phyloP scores from a whole-genome alignment of 2,888 invertebrate genomes.

The Apamea anceps region DNA sequence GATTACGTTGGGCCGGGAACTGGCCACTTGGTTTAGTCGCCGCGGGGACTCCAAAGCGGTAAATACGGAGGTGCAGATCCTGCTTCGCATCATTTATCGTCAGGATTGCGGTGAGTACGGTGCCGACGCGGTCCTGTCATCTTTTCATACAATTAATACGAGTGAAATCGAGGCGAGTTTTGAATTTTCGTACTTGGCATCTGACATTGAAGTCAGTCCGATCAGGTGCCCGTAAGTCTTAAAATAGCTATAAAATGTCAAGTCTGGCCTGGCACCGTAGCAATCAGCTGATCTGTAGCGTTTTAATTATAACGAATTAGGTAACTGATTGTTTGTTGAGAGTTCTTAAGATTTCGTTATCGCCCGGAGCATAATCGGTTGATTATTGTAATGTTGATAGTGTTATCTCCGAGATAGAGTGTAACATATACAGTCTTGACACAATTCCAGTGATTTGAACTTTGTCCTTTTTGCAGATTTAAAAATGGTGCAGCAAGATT shows the following conservation, averaged over 20 bases:
- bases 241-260: constrained; percentile 89
- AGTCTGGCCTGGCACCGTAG: constrained; percentile 87
- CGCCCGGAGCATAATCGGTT: constrained; percentile 74
- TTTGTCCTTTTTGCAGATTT: constrained; percentile 84
- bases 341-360: constrained; percentile 75
- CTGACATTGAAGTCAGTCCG: constrained; percentile 88
- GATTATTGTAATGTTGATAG: constrained; percentile 78
- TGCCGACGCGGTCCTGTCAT: constrained; percentile 59
- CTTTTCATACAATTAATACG: constrained; percentile 63
- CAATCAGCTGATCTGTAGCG: constrained; percentile 88
- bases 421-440: constrained; percentile 74
- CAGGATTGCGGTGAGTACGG: constrained; percentile 89
- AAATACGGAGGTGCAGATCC: constrained; percentile 89
- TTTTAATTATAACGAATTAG: constrained; percentile 87
- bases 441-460: constrained; percentile 76
- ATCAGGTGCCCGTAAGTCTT: constrained; percentile 88
- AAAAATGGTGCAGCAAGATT: constrained; percentile 91
- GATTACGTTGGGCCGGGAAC: constrained; percentile 87
- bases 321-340: constrained; percentile 78
- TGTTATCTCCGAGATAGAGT: constrained; percentile 75
- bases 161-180: constrained; percentile 58
- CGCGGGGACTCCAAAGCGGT: constrained; percentile 89
- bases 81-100: constrained; percentile 88
- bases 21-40: constrained; percentile 87
- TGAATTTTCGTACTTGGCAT: constrained; percentile 75